Evolutionary conservation across 2,797 vertebrate genomes (phyloP), one percentile per base, ranked within the genome.

Genomic region (Periparus ater): DNA sequence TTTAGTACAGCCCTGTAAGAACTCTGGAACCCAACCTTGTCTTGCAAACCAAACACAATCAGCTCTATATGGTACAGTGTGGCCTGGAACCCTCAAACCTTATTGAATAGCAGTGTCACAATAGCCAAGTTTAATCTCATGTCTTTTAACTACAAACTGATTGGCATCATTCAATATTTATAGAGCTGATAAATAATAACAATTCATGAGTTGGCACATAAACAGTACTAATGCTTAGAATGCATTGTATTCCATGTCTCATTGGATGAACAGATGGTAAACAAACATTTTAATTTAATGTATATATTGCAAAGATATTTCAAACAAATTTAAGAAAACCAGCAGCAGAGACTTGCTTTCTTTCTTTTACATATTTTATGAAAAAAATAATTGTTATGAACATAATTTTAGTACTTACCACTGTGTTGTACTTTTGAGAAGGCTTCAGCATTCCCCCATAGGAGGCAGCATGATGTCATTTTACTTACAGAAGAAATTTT

Each of bases 401-500:
- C 4, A 32, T 45, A 81, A 2, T 77, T 76, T 63, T 30, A 91
- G 47, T 48, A 91, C 96, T 95, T 67, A 97, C 95, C 94, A 86
- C 91, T 51, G 21, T 34, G n/a, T 16, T 1, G 17, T 38, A 50
- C 62, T 78, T 95, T 88, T 85, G 51, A 58, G 70, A 85, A n/a
- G 54, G 38, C 44, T 94, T 94, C 78, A 75, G 54, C 85, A 73
- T 54, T 80, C 44, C 57, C 78, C 68, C 84, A 21, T 4, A 54
- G 58, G 65, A 96, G 45, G 48, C 71, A 58, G 38, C 73, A 89
- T 71, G 62, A 71, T 27, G n/a, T 53, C 85, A 92, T 91, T 91
- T 89, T 85, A 95, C 45, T 91, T 60, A 89, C 14, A 95, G 75
- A 12, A 93, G 68, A 45, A 27, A 13, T 57, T 54, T 45, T 58